These are phyloP conservation scores for Pantherophis alleghaniensis DNA, from an alignment of 2,797 vertebrate species.

Conservation along the genomic window DNA sequence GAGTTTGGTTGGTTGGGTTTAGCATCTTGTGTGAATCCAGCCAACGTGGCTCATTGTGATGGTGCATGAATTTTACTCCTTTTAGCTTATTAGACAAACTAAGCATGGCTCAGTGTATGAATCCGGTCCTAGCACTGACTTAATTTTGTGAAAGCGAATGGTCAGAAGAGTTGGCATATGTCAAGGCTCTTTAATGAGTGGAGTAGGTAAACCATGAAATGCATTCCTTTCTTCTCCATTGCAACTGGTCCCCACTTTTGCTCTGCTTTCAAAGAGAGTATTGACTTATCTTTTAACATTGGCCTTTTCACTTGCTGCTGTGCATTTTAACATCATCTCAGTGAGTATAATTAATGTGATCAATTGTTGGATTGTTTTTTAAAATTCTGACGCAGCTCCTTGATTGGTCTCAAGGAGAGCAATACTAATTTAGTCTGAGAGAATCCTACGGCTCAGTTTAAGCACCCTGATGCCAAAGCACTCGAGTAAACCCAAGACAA, in stretches of 20 bases:
- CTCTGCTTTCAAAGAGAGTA: not conserved
- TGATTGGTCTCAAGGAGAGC: not conserved
- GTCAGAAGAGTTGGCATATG: not conserved
- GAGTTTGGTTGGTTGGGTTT: not conserved
- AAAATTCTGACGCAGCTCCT: not conserved
- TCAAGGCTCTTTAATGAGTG: not conserved
- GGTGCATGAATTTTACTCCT: not conserved
- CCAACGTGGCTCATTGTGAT: not conserved
- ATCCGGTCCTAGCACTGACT: conserved; percentile 1
- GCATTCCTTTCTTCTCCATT: not conserved
- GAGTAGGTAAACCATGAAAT: not conserved
- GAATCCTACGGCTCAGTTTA: not conserved
- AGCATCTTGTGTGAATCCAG: not conserved
- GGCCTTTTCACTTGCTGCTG: not conserved
- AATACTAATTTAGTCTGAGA: not conserved
- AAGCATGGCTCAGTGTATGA: not conserved
- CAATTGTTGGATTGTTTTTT: not conserved
- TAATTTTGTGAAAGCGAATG: conserved; percentile 39
- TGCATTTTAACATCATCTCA: not conserved
- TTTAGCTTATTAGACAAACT: not conserved
- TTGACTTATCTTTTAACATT: not conserved
- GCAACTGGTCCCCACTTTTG: not conserved
- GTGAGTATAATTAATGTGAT: not conserved
- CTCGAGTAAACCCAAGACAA: not conserved
- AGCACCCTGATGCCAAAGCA: not conserved